A percentile compares a stretch with the other conserved stretches of the same genome.
These are phyloP conservation scores for Amyelois transitella DNA, from an alignment of 1,140 invertebrate species.

Conservation along the genomic window DNA sequence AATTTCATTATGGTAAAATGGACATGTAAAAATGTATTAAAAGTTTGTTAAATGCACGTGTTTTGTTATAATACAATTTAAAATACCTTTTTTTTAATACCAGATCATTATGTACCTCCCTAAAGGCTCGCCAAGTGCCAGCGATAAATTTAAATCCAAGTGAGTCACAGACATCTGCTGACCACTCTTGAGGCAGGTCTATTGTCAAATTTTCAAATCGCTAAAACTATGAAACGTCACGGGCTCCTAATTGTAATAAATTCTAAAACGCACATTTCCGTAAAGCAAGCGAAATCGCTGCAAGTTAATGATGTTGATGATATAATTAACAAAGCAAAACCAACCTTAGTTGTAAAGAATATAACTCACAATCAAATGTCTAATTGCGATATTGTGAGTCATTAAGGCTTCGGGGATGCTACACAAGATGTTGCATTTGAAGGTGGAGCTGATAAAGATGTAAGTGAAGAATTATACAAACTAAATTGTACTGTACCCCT, in stretches of 20 bases:
- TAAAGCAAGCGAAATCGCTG: conserved; percentile 56
- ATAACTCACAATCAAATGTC: conserved; percentile 28
- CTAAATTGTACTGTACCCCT: conserved; percentile 16
- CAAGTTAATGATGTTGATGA: conserved; percentile 14
- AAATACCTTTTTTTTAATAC: conserved; percentile 12
- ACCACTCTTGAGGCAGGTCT: conserved; percentile 22
- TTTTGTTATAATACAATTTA: too few species aligned
- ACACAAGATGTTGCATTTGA: conserved; percentile 62
- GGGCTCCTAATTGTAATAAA: conserved; percentile 56
- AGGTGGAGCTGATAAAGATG: conserved; percentile 17
- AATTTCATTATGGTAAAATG: too few species aligned
- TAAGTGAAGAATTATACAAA: conserved; percentile 19
- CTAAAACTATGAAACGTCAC: conserved; percentile 44
- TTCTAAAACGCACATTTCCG: conserved; percentile 62
- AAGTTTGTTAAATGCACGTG: too few species aligned
- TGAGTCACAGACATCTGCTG: conserved; percentile 35
- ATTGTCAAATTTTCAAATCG: conserved; percentile 44
- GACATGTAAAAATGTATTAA: too few species aligned
- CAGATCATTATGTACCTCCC: conserved; percentile 19
- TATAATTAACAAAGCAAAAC: conserved; percentile 12
- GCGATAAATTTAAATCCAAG: conserved; percentile 25
- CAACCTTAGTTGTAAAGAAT: conserved; percentile 20
- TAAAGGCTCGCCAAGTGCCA: conserved; percentile 5
- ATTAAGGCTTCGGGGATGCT: conserved; percentile 62
- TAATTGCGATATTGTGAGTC: conserved; percentile 44